Conservation (phyloP, 2,113 vertebrate genomes). For the Alligator mississippiensis region DNA sequence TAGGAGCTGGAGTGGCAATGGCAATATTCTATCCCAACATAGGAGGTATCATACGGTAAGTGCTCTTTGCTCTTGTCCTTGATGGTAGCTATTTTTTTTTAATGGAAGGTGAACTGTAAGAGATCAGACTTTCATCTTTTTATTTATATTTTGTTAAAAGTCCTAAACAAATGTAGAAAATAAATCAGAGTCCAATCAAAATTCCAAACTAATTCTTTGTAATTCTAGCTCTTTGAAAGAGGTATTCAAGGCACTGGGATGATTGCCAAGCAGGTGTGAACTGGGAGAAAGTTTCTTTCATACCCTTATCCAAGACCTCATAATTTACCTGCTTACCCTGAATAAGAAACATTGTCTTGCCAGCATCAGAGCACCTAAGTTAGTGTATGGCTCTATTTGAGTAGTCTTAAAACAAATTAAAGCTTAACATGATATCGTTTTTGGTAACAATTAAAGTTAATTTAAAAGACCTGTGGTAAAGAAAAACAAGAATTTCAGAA, state of each 20-base stretch:
- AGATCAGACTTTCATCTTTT: neutral
- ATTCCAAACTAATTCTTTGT: neutral
- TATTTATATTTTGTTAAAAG: neutral
- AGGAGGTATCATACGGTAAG: slow-evolving; percentile 97
- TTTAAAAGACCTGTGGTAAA: neutral
- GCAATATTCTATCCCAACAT: slow-evolving; percentile 96
- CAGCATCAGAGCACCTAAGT: neutral
- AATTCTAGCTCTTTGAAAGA: neutral
- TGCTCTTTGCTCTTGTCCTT: slow-evolving; percentile 41
- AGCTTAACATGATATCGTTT: no score
- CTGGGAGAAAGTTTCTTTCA: neutral
- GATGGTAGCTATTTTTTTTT: neutral
- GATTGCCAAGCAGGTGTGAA: neutral
- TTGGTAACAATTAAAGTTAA: neutral
- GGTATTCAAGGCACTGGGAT: neutral
- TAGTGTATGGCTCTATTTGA: neutral
- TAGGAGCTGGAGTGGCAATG: slow-evolving; percentile 89
- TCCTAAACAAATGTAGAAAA: neutral
- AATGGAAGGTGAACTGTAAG: neutral
- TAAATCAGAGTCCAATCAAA: neutral
- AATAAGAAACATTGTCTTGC: neutral
- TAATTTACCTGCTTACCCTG: neutral
- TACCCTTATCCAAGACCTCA: neutral
- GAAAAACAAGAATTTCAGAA: neutral
- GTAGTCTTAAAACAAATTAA: neutral